phyloP scores from a whole-genome alignment of 2,797 vertebrate species.

The Macropus fuliginosus region DNA sequence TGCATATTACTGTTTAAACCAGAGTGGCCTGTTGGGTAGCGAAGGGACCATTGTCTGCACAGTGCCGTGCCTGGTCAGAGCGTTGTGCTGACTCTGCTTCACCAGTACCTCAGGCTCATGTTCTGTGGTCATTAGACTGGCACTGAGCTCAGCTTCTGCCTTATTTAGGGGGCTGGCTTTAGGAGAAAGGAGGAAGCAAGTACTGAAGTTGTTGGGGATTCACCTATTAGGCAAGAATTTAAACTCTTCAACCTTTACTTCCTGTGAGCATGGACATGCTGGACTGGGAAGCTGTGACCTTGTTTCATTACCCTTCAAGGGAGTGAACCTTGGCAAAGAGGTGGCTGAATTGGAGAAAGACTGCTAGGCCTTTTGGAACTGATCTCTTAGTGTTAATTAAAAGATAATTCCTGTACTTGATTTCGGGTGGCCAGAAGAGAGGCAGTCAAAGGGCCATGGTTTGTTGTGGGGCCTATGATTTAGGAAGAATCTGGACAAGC shows the following conservation, averaged over 20 bases:
- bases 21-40: neutral
- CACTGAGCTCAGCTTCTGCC: neutral
- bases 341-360: neutral
- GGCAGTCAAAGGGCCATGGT: neutral
- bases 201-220: neutral
- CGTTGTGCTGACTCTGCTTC: neutral
- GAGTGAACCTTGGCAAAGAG: neutral
- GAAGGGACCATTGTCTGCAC: neutral
- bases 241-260: neutral
- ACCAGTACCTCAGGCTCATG: neutral
- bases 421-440: neutral
- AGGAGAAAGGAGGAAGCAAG: neutral
- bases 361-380: neutral
- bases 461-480: neutral
- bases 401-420: neutral
- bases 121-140: neutral
- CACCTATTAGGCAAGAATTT: neutral
- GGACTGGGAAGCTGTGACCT: neutral
- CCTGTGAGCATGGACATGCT: neutral
- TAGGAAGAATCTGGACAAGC: neutral
- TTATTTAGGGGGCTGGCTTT: neutral
- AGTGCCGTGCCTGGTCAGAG: neutral
- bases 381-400: neutral
- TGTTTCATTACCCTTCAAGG: neutral
- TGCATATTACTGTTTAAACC: neutral